Percentiles rank a stretch among this genome's conserved stretches.
Evolutionary conservation across 2,113 vertebrate genomes (phyloP).

Genomic region (Zingel zingel): DNA sequence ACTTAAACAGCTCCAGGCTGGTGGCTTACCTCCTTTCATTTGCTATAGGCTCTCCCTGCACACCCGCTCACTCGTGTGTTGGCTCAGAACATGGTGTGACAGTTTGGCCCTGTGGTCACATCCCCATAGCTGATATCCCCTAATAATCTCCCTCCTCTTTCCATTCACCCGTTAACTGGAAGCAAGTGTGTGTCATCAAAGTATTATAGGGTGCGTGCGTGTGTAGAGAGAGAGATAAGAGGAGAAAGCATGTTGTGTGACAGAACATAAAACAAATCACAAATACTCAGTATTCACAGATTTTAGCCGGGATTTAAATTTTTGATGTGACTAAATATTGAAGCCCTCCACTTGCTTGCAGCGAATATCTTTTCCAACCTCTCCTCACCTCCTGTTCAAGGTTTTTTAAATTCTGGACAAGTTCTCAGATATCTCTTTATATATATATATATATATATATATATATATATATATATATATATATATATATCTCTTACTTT

Average conservation of each 20-base stretch:
- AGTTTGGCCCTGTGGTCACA: constrained; percentile 58
- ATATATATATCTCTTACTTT: constrained; percentile 51
- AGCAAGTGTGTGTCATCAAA: constrained; percentile 34
- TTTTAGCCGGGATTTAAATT: constrained; percentile 61
- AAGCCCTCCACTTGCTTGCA: constrained; percentile 64
- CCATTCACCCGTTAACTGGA: constrained; percentile 48
- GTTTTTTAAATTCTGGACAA: constrained; percentile 62
- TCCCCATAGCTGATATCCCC: constrained; percentile 61
- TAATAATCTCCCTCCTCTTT: constrained; percentile 58
- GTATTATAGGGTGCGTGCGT: neutral
- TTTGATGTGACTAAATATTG: constrained; percentile 73
- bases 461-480: constrained; percentile 53
- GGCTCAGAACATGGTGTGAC: constrained; percentile 55
- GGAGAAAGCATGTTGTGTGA: constrained; percentile 34
- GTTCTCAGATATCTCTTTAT: constrained; percentile 53
- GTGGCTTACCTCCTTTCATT: constrained; percentile 61
- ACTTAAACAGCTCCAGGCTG: constrained; percentile 45
- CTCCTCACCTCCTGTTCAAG: constrained; percentile 58
- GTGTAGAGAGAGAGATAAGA: constrained; percentile 22
- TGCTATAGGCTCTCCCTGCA: constrained; percentile 49
- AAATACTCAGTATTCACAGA: constrained; percentile 62
- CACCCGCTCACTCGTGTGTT: constrained; percentile 50
- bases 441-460: constrained; percentile 56
- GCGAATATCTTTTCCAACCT: constrained; percentile 47
- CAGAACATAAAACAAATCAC: constrained; percentile 45